These are phyloP conservation scores for Akabosia matsudoensis DNA, from an alignment of 1,140 invertebrate species.

Conservation along the genomic window DNA sequence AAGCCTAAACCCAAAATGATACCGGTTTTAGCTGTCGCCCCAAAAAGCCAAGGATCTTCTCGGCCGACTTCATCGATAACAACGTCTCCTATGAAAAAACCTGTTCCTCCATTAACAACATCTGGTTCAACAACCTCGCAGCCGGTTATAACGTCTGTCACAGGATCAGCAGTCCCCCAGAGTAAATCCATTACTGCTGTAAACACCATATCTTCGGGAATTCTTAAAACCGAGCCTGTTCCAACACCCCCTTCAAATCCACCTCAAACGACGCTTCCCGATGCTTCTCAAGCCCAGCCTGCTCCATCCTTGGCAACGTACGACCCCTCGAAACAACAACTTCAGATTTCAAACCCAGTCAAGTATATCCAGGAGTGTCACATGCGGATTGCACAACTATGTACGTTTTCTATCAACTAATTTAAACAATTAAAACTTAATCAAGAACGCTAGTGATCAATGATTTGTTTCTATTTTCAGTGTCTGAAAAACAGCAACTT, in stretches of 20 bases:
- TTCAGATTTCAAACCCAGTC: conserved; percentile 9
- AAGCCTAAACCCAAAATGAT: background rate
- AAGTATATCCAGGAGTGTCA: conserved; percentile 25
- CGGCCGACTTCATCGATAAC: too few species aligned
- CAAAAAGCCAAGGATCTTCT: background rate
- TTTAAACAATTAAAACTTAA: background rate
- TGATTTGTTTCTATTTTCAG: background rate
- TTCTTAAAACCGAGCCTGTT: too few species aligned
- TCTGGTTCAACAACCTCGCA: too few species aligned
- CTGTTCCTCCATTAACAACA: too few species aligned
- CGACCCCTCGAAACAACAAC: background rate
- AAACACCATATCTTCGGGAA: too few species aligned
- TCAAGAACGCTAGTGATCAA: background rate
- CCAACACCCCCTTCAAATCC: too few species aligned
- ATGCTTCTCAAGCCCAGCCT: background rate
- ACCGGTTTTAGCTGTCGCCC: background rate
- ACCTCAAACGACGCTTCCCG: too few species aligned
- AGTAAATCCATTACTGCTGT: too few species aligned
- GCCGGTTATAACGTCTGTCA: too few species aligned
- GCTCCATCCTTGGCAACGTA: background rate
- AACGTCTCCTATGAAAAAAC: too few species aligned
- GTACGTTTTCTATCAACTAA: background rate
- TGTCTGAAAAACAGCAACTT: background rate
- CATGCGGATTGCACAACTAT: background rate
- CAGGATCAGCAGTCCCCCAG: too few species aligned